These are phyloP conservation scores for Stomatorhinus walkeri DNA, from an alignment of 2,797 vertebrate species.

Conservation along the genomic window DNA sequence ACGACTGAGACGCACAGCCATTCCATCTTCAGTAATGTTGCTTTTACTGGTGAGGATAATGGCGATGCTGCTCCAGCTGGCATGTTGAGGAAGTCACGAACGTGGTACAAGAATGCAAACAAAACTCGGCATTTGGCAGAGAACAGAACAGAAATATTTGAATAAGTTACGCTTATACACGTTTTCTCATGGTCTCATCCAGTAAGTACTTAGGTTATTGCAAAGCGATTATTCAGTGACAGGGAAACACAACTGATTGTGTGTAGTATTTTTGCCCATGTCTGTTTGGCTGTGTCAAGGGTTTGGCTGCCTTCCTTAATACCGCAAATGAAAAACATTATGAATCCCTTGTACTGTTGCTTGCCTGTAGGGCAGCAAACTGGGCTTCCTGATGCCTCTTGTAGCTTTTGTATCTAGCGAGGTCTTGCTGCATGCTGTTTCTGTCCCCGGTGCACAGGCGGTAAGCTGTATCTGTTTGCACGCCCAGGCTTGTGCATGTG, in stretches of 20 bases:
- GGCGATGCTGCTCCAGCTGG: background rate
- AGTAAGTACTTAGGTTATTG: background rate
- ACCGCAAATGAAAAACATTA: background rate
- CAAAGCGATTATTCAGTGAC: background rate
- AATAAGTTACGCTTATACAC: background rate
- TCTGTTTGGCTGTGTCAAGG: background rate
- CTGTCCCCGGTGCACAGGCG: background rate
- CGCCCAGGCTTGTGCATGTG: background rate
- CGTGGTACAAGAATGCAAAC: background rate
- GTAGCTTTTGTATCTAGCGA: background rate
- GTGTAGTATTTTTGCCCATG: background rate
- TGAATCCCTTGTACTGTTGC: background rate
- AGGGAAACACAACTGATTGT: background rate
- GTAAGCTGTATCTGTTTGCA: background rate
- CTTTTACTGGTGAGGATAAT: background rate
- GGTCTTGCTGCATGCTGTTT: background rate
- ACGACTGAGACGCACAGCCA: background rate
- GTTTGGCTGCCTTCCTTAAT: background rate
- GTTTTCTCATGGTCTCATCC: background rate
- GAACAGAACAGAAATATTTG: background rate
- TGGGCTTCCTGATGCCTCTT: background rate
- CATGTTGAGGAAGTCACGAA: conserved; percentile 3
- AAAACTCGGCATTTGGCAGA: background rate
- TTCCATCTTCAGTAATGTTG: background rate
- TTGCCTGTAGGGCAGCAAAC: background rate